phyloP scores from a whole-genome alignment of 2,797 vertebrate species.

The Danio albolineatus region DNA sequence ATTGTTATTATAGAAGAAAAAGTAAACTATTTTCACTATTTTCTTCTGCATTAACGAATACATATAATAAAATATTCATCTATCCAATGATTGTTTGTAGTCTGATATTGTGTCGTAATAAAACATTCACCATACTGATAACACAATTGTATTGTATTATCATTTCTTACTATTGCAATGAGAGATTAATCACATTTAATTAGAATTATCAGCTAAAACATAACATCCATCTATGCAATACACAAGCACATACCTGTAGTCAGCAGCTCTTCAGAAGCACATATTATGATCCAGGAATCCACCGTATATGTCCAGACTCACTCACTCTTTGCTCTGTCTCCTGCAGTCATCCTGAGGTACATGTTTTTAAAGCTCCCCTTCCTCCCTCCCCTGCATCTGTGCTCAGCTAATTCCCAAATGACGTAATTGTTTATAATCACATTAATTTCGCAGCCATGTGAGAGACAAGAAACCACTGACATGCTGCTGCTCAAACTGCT shows the following conservation, averaged over 20 bases:
- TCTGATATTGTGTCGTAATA: too few relatives aligned
- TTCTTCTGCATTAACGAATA: too few relatives aligned
- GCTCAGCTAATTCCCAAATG: slow-evolving; percentile 52
- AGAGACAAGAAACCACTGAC: background rate
- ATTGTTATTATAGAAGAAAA: too few relatives aligned
- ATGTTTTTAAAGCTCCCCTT: slow-evolving; percentile 35
- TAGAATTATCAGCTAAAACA: too few relatives aligned
- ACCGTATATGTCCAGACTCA: background rate
- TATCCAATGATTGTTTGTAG: too few relatives aligned
- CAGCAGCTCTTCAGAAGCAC: slow-evolving; percentile 10
- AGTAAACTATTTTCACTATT: too few relatives aligned
- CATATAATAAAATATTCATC: too few relatives aligned
- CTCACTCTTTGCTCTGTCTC: background rate
- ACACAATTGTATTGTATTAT: too few relatives aligned
- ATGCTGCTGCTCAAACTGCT: background rate
- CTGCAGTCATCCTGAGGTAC: background rate
- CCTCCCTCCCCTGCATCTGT: slow-evolving; percentile 3
- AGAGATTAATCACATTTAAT: too few relatives aligned
- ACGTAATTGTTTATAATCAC: slow-evolving; percentile 56
- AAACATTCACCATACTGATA: too few relatives aligned
- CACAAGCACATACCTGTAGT: slow-evolving; percentile 28
- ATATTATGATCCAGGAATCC: background rate
- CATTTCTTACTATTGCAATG: too few relatives aligned
- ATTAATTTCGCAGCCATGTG: slow-evolving; percentile 51
- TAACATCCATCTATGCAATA: too few relatives aligned